These are phyloP conservation scores for Philhelius pedissequus DNA, from an alignment of 2,888 invertebrate species.

Conservation along the genomic window DNA sequence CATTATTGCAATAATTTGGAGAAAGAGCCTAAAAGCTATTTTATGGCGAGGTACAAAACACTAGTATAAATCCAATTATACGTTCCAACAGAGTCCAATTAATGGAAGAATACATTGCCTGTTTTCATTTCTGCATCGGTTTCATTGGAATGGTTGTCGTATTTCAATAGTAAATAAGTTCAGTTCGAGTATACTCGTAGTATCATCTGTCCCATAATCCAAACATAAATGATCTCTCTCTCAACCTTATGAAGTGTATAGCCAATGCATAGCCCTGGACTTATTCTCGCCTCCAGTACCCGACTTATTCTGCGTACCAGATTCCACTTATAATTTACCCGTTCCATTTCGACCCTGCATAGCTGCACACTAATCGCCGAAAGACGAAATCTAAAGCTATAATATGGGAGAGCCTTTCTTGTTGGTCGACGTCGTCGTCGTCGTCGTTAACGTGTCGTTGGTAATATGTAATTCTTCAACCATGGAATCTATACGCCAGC, in stretches of 20 bases:
- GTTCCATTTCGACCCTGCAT: conserved; percentile 21
- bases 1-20: conserved; percentile 7
- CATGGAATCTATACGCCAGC: conserved; percentile 43
- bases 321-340: conserved; percentile 44
- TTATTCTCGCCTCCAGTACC: conserved; percentile 3
- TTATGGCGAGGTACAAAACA: conserved; percentile 8
- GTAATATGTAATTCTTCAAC: conserved; percentile 41
- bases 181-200: neutral
- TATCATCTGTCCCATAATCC: conserved; percentile 18
- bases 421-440: neutral
- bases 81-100: conserved; percentile 27
- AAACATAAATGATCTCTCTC: conserved; percentile 48
- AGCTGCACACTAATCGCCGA: conserved; percentile 24
- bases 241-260: conserved; percentile 8
- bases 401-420: neutral
- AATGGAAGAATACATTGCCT: conserved; percentile 26
- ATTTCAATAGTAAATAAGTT: neutral
- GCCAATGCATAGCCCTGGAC: conserved; percentile 2
- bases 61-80: conserved; percentile 43
- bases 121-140: neutral
- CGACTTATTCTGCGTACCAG: conserved; percentile 26
- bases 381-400: conserved; percentile 29
- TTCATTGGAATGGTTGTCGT: neutral
- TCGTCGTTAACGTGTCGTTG: neutral
- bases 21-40: conserved; percentile 15